Percentiles rank a stretch among this genome's conserved stretches.
These are phyloP conservation scores for Drosophila repleta DNA, from an alignment of 1,140 invertebrate species.

Conservation along the genomic window DNA sequence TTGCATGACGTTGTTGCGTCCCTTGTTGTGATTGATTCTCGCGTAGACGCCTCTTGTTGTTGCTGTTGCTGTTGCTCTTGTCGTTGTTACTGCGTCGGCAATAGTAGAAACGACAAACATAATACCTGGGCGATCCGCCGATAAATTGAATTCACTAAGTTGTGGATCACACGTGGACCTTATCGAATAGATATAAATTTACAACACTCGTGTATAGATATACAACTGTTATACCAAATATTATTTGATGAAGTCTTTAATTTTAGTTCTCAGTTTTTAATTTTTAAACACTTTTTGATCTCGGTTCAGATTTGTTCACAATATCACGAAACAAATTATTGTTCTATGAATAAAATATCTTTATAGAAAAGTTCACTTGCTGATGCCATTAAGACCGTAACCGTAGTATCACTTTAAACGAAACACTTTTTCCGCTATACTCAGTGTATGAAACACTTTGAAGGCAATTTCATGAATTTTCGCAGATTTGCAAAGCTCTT, in stretches of 20 bases:
- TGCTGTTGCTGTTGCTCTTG: conserved; percentile 20
- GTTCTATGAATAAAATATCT: conserved; percentile 77
- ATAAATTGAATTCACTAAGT: conserved; percentile 1
- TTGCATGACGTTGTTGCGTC: conserved; percentile 71
- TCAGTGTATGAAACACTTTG: conserved; percentile 25
- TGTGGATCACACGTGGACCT: background rate
- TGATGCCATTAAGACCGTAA: conserved; percentile 75
- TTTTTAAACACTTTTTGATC: conserved; percentile 20
- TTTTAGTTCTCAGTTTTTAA: conserved; percentile 3
- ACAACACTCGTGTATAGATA: conserved; percentile 58
- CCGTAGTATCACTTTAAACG: conserved; percentile 26
- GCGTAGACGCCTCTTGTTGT: background rate
- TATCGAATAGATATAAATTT: background rate
- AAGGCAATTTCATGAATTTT: conserved; percentile 64
- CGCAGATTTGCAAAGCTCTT: conserved; percentile 54
- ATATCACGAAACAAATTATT: conserved; percentile 54
- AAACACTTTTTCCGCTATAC: conserved; percentile 8
- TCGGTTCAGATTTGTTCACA: conserved; percentile 22
- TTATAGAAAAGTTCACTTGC: conserved; percentile 66
- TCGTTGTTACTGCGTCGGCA: conserved; percentile 28
- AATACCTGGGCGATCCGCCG: conserved; percentile 56
- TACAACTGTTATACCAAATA: conserved; percentile 48
- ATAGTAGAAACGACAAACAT: conserved; percentile 60
- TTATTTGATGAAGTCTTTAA: conserved; percentile 58
- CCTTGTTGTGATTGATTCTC: conserved; percentile 8